phyloP scores from a whole-genome alignment of 1,140 invertebrate genomes.

The Batillaria attramentaria region DNA sequence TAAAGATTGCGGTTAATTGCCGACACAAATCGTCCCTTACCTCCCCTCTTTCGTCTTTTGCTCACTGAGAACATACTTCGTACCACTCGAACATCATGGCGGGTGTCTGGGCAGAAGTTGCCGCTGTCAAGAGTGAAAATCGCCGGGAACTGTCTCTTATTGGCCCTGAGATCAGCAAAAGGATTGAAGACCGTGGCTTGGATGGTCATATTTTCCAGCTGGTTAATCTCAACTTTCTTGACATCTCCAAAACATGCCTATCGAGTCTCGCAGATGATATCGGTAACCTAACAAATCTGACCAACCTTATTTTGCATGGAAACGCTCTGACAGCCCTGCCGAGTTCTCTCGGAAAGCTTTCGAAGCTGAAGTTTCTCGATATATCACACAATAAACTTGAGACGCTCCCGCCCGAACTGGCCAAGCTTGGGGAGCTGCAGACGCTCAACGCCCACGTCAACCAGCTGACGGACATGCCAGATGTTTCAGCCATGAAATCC shows the following conservation, averaged over 20 bases:
- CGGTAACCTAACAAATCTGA: conserved; percentile 78
- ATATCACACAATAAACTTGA: conserved; percentile 80
- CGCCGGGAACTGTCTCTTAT: conserved; percentile 82
- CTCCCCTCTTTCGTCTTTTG: background rate
- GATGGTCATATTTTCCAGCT: conserved; percentile 77
- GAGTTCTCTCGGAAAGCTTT: conserved; percentile 77
- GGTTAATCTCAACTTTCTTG: conserved; percentile 72
- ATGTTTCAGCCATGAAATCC: conserved; percentile 77
- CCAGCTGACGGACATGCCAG: conserved; percentile 77
- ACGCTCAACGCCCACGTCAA: conserved; percentile 82
- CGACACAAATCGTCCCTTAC: background rate
- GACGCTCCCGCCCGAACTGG: conserved; percentile 76
- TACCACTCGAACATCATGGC: conserved; percentile 47
- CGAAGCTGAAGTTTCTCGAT: conserved; percentile 81
- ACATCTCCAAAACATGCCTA: conserved; percentile 76
- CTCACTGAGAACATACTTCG: background rate
- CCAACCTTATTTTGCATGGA: conserved; percentile 80
- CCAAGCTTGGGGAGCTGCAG: conserved; percentile 77
- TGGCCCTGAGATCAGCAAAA: conserved; percentile 78
- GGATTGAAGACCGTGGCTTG: conserved; percentile 77
- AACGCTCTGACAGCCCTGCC: conserved; percentile 79
- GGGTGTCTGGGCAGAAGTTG: conserved; percentile 78
- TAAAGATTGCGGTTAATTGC: background rate
- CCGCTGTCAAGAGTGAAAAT: conserved; percentile 78
- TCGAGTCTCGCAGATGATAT: conserved; percentile 77